A percentile compares a stretch with the other conserved stretches of the same genome.
These are phyloP conservation scores for Dryococelus australis DNA, from an alignment of 2,888 invertebrate genomes.

Conservation along the genomic window DNA sequence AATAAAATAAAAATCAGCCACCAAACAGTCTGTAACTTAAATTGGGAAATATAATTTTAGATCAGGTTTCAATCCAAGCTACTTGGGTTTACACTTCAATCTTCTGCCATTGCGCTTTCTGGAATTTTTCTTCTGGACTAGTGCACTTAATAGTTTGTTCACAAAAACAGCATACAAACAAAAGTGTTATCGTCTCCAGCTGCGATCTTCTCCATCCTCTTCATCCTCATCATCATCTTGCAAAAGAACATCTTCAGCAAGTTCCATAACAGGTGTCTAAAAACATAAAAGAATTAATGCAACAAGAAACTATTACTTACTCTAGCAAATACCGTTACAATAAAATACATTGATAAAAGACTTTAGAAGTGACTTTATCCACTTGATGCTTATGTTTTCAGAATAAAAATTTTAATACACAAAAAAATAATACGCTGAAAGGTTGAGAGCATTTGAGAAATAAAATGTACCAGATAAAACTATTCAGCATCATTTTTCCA, in stretches of 20 bases:
- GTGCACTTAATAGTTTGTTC: background rate
- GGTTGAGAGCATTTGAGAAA: too few relatives aligned
- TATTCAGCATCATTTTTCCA: too few relatives aligned
- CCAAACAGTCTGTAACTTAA: background rate
- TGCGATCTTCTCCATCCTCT: conserved; percentile 81
- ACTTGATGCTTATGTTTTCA: too few relatives aligned
- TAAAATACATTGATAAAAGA: too few relatives aligned
- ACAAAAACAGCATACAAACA: background rate
- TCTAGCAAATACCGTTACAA: too few relatives aligned
- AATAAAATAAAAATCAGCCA: background rate
- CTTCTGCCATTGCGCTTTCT: background rate
- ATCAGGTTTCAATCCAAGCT: background rate
- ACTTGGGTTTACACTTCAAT: background rate
- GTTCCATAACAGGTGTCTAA: conserved; percentile 51
- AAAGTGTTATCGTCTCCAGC: conserved; percentile 86
- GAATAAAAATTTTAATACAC: too few relatives aligned
- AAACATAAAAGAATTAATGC: background rate
- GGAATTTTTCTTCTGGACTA: conserved; percentile 7
- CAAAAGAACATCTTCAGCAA: conserved; percentile 72
- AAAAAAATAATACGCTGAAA: too few relatives aligned
- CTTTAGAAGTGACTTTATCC: too few relatives aligned
- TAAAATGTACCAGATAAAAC: too few relatives aligned
- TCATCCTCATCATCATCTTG: conserved; percentile 88
- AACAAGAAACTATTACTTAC: too few relatives aligned
- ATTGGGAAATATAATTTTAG: background rate